phyloP scores from a whole-genome alignment of 2,888 invertebrate species.

The Dione juno region DNA sequence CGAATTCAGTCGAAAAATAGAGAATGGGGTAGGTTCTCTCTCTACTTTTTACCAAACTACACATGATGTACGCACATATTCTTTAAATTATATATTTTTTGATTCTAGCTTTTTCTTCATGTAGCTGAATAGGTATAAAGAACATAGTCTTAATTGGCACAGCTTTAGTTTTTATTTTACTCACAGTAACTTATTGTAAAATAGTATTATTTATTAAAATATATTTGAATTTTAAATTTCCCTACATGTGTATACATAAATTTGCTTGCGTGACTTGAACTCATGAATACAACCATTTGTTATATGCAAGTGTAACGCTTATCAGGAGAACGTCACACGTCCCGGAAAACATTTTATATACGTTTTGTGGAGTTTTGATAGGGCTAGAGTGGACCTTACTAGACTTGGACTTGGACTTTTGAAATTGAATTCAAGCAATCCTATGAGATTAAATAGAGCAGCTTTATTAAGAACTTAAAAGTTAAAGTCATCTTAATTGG shows the following conservation, averaged over 20 bases:
- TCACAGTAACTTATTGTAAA: background rate
- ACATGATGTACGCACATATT: too few relatives aligned
- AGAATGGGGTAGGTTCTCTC: too few relatives aligned
- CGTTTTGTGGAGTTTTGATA: background rate
- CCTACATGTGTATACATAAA: background rate
- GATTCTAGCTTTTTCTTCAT: too few relatives aligned
- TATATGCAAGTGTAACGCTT: conserved; percentile 13
- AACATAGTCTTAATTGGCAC: too few relatives aligned
- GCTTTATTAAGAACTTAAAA: background rate
- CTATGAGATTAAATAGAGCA: background rate
- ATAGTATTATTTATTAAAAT: background rate
- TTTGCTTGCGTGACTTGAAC: conserved; percentile 6
- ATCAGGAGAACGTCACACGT: conserved; percentile 13
- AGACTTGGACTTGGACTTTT: background rate
- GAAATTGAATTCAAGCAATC: background rate
- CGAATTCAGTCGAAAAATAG: too few relatives aligned
- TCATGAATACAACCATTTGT: conserved; percentile 3
- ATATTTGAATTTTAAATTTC: conserved; percentile 13
- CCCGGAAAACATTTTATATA: conserved; percentile 15
- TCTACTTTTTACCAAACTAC: too few relatives aligned
- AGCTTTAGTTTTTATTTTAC: background rate
- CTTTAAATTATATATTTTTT: too few relatives aligned
- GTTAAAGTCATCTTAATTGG: background rate
- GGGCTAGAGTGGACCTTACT: background rate
- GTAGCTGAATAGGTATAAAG: too few relatives aligned